phyloP scores from a whole-genome alignment of 2,797 vertebrate genomes.

The Bucorvus abyssinicus region DNA sequence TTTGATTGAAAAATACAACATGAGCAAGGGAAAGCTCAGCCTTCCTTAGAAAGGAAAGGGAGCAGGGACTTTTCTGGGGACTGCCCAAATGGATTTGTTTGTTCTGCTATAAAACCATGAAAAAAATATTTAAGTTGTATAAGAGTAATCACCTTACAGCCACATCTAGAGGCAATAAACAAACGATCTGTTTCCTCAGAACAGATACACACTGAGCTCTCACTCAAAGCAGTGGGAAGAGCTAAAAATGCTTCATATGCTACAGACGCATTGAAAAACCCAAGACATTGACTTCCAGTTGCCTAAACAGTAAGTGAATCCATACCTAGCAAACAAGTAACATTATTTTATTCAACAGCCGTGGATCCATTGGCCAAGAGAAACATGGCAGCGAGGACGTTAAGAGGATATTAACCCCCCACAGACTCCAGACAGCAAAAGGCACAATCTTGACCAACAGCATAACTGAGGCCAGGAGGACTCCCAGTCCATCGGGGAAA shows the following conservation, averaged over 20 bases:
- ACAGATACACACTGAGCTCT: not conserved
- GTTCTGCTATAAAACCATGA: not conserved
- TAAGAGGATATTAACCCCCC: not conserved
- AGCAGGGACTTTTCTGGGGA: rapidly evolving
- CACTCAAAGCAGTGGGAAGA: not conserved
- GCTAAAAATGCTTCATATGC: not conserved
- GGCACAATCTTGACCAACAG: not conserved
- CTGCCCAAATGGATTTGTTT: not conserved
- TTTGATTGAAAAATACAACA: not conserved
- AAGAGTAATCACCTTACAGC: not conserved
- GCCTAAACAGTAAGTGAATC: not conserved
- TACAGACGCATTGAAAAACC: rapidly evolving
- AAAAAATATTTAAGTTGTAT: not conserved
- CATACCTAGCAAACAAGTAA: not conserved
- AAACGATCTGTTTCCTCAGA: not conserved
- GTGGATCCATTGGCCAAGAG: not conserved
- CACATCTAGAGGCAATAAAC: not conserved
- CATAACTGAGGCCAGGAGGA: not conserved
- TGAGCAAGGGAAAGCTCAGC: not conserved
- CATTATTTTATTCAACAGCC: not conserved
- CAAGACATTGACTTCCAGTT: not conserved
- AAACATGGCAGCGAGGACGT: not conserved
- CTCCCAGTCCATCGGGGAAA: not conserved
- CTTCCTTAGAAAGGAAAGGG: not conserved
- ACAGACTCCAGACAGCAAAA: not conserved